Evolutionary conservation across 2,113 vertebrate species (phyloP), one percentile per base, ranked within the genome.

Genomic region (Sturnus vulgaris): DNA sequence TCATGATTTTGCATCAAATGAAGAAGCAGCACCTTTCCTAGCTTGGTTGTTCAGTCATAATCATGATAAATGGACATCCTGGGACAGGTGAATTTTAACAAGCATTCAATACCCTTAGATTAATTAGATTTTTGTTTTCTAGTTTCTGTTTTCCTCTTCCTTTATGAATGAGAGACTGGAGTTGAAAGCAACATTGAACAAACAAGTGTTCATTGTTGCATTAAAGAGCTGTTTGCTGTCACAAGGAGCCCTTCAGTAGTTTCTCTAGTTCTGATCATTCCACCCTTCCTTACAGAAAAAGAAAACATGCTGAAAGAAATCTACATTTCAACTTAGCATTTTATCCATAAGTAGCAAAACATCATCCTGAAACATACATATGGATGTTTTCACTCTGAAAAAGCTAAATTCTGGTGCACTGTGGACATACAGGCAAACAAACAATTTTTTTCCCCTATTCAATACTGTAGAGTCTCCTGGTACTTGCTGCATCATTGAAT

Each of bases 81-180:
- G 46, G 86, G 96, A 96, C 97, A 98, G 97, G 97, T 98, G 97
- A 98, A 95, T 97, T 98, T 98, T 98, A 98, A 98, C 96, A 97
- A 96, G 93, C 96, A 96, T 93, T 93, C 96, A 97, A 97, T 97
- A 97, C 33, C 53, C 94, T 97, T 96, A 96, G 93, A 97, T 97
- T 98, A 98, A 98, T 98, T 98, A 98, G 95, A 97, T 96, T 96
- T 97, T 97, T 97, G 91, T 95, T 98, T 97, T 92, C 40, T 60
- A 89, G 49, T 59, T 82, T 88, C 44, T 63, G 22, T 70, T 93
- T 65, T 84, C 85, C 85, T 94, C 85, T 88, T 80, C 35, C 66
- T 92, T 70, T 92, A 63, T 96, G 96, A 98, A 97, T 95, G 86
- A 83, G 88, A 97, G 86, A 72, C 64, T 42, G 56, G 19, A 80